phyloP scores from a whole-genome alignment of 2,797 vertebrate genomes.

The Melanotaenia trifasciata region DNA sequence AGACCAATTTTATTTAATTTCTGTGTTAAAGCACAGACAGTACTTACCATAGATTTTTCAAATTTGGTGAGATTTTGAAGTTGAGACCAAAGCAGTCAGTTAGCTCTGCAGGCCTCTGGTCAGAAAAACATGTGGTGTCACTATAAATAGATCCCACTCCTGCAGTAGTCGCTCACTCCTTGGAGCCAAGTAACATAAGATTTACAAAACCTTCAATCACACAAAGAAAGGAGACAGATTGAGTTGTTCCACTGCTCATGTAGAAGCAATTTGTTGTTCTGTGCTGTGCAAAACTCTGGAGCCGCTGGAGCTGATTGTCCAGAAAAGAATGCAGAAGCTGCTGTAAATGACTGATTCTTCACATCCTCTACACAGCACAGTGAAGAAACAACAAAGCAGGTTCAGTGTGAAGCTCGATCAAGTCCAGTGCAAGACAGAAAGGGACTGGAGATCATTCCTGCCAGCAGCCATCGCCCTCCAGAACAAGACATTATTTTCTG shows the following conservation, averaged over 20 bases:
- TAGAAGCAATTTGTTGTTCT: neutral
- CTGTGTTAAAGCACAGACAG: neutral
- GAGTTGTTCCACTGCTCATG: neutral
- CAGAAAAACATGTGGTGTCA: conserved; percentile 61
- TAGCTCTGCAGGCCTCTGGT: conserved; percentile 31
- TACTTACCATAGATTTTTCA: conserved; percentile 53
- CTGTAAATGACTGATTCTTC: no score
- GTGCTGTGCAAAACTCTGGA: no score
- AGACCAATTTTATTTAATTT: neutral
- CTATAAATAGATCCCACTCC: conserved; percentile 78
- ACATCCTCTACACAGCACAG: no score
- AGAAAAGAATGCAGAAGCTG: no score
- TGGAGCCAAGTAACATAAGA: conserved; percentile 2
- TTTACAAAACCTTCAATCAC: neutral
- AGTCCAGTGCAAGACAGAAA: no score
- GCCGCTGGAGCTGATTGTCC: no score
- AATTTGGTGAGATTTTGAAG: conserved; percentile 15
- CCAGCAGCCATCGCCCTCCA: no score
- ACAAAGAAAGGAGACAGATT: neutral
- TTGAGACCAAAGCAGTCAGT: conserved; percentile 12
- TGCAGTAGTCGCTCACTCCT: conserved; percentile 21
- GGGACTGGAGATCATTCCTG: no score
- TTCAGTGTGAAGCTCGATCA: no score
- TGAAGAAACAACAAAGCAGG: no score
- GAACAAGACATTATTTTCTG: no score